Evolutionary conservation across 2,888 invertebrate species (phyloP).

Genomic region (Melanophora roralis): DNA sequence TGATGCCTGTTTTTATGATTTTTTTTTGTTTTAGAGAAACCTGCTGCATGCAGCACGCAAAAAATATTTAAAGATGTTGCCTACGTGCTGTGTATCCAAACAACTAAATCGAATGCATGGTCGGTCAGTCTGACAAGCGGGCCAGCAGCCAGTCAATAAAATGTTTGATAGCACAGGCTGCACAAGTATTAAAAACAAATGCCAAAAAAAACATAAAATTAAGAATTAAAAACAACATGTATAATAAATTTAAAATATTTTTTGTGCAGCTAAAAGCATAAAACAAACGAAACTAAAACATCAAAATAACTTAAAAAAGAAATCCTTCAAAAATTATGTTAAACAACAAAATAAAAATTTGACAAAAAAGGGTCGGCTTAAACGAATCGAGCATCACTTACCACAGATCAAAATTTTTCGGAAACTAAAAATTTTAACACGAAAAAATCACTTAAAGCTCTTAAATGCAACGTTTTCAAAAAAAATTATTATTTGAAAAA

Average conservation of each 20-base stretch:
- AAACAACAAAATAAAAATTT: background rate
- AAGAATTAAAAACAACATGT: slow-evolving; percentile 44
- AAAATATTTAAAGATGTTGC: slow-evolving; percentile 60
- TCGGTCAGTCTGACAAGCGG: no score
- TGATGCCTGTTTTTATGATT: slow-evolving; percentile 6
- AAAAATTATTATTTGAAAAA: no score
- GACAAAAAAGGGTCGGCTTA: no score
- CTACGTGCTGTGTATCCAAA: slow-evolving; percentile 60
- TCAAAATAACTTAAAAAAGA: slow-evolving; percentile 15
- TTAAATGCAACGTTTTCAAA: no score
- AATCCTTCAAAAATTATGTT: slow-evolving; percentile 28
- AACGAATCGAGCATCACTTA: no score
- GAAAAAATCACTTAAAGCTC: no score
- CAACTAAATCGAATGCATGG: background rate
- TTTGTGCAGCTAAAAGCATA: slow-evolving; percentile 44
- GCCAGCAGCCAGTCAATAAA: slow-evolving; percentile 33
- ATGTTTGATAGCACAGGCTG: slow-evolving; percentile 37
- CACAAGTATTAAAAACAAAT: slow-evolving; percentile 32
- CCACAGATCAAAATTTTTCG: no score
- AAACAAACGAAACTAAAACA: slow-evolving; percentile 14
- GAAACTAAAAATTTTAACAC: no score
- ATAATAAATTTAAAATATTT: slow-evolving; percentile 61
- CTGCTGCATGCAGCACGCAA: slow-evolving; percentile 62
- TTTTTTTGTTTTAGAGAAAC: slow-evolving; percentile 50
- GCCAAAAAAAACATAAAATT: background rate